Base-by-base conservation (phyloP, 1,140 invertebrate species). In the Aphelenchoides besseyi region DNA sequence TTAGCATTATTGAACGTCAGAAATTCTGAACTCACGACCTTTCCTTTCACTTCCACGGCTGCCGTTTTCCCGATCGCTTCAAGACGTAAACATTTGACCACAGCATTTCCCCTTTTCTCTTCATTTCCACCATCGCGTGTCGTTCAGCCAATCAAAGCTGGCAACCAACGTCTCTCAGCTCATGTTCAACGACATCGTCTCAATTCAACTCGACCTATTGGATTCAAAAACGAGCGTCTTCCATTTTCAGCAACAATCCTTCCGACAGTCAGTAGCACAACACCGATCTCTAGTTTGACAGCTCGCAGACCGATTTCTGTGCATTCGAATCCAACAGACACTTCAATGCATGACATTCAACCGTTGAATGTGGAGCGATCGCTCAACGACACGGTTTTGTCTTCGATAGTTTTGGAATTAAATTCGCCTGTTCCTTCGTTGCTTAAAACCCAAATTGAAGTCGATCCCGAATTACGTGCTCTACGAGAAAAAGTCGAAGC, bases 391-490 rank as follows among this genome's bases (percentile, higher is more conserved):
- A 48, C 41, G 41, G 41, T 23, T 48, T 16, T 23, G 12, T 23
- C 23, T 23, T 23, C 12, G 12, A 48, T 48, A 16, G 12, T 48
- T 12, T 23, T 23, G 41, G 23, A 12, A 12, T 12, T 23, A 12
- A 48, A 48, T 23, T 48, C 41, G 41, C 12, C 41, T 12, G 41
- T 48, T 48, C 12, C 23, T 23, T 23, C 41, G 12, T 48, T 23
- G 41, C 41, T 48, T 23, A 16, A 12, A 23, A 48, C 12, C 32
- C 55, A 33, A 28, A 28, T 18, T 8, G 32, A 59, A 33, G 5
- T 41, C 1, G 63, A 66, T 53, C 63, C 63, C n/a, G 63, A 66
- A 32, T 29, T 66, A 12, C 16, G 12, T 12, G 30, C 16, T 1
- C 36, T 66, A 32, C n/a, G 36, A 12, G n/a, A 33, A 32, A 66